Evolutionary conservation across 2,888 invertebrate species (phyloP), one percentile per base, ranked within the genome.

Genomic region (Magallana nippona): DNA sequence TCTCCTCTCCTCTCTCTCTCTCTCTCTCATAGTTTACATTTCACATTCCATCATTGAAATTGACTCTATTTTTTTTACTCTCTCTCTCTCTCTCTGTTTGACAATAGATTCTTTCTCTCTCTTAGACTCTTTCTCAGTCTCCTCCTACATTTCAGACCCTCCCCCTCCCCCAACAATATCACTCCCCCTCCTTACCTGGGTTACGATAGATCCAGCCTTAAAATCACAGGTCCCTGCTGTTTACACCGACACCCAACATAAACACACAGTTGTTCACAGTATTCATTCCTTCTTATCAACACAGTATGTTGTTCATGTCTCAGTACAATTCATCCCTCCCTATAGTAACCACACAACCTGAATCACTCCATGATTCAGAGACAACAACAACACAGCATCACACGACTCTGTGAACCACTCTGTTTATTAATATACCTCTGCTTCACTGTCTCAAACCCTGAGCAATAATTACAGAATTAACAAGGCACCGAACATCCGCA

Each of bases 71-170:
- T n/a, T n/a, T n/a, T n/a, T n/a, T n/a, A n/a, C n/a, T n/a, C n/a
- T n/a, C n/a, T 77, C 77, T 77, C 77, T 77, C 77, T 77, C 77
- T 22, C 5, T 77, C 22, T 13, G n/a, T n/a, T n/a, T n/a, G n/a
- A n/a, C n/a, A n/a, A n/a, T n/a, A n/a, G n/a, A n/a, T n/a, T n/a
- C n/a, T n/a, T n/a, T n/a, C n/a, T n/a, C n/a, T n/a, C n/a, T n/a
- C n/a, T n/a, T n/a, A n/a, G n/a, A n/a, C n/a, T n/a, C n/a, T n/a
- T n/a, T n/a, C n/a, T n/a, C n/a, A n/a, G n/a, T n/a, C n/a, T n/a
- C n/a, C n/a, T n/a, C n/a, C n/a, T n/a, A n/a, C n/a, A n/a, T n/a
- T n/a, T n/a, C n/a, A n/a, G n/a, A n/a, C n/a, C n/a, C n/a, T n/a
- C n/a, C n/a, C n/a, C n/a, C n/a, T n/a, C n/a, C n/a, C n/a, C n/a